These are phyloP conservation scores for Natator depressus DNA, from an alignment of 2,113 vertebrate genomes.

Conservation along the genomic window DNA sequence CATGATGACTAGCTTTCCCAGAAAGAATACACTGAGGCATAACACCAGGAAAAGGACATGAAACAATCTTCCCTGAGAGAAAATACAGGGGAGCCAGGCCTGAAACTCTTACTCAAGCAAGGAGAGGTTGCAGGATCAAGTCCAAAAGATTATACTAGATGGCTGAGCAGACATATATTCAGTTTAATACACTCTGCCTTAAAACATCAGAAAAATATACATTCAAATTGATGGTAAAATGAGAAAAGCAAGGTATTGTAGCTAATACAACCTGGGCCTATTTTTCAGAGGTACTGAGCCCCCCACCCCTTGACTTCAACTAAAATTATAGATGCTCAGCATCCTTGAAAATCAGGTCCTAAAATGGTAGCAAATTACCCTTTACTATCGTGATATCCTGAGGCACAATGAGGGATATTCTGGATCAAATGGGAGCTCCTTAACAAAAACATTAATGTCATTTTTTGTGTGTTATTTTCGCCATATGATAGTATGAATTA, in stretches of 20 bases:
- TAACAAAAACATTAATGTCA: conserved; percentile 35
- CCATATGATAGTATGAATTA: conserved; percentile 41
- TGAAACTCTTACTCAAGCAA: neutral
- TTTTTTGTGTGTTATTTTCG: conserved; percentile 54
- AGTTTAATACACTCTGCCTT: neutral
- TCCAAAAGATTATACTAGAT: neutral
- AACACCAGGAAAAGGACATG: neutral
- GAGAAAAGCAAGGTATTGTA: conserved; percentile 25
- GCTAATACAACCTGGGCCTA: neutral
- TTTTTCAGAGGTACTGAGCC: conserved; percentile 28
- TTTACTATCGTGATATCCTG: conserved; percentile 30
- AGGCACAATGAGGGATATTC: conserved; percentile 45
- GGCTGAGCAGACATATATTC: neutral
- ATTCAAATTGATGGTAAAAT: conserved; percentile 23
- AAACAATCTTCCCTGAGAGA: neutral
- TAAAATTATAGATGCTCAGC: neutral
- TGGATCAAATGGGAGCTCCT: conserved; percentile 20
- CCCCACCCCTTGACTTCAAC: conserved; percentile 17
- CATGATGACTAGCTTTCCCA: neutral
- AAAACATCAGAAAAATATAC: neutral
- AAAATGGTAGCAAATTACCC: conserved; percentile 23
- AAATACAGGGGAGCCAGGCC: neutral
- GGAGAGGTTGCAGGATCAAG: neutral
- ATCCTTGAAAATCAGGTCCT: neutral
- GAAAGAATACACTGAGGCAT: conserved; percentile 1